A percentile compares a stretch with the other conserved stretches of the same genome.
phyloP scores from a whole-genome alignment of 2,888 invertebrate species.

The Melikaiella ostensackeni region DNA sequence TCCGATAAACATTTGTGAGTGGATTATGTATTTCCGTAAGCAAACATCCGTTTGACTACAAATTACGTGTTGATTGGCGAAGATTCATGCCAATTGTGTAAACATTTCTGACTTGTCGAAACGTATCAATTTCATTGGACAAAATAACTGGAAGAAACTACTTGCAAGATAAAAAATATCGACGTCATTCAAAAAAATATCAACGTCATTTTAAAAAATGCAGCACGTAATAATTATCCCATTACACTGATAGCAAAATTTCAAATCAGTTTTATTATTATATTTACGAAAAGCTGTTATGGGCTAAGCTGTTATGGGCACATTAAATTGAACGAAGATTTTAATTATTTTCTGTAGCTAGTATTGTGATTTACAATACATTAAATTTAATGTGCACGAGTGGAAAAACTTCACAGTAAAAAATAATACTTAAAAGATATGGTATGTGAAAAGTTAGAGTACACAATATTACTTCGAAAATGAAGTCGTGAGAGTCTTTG shows the following conservation, averaged over 20 bases:
- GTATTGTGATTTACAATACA: too few species aligned
- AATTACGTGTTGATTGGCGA: constrained; percentile 26
- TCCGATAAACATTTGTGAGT: constrained; percentile 31
- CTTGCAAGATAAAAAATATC: background rate
- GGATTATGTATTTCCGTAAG: constrained; percentile 25
- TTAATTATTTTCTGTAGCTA: too few species aligned
- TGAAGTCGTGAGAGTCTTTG: too few species aligned
- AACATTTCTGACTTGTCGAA: constrained; percentile 13
- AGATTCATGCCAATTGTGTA: constrained; percentile 14
- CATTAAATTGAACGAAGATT: too few species aligned
- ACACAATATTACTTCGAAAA: too few species aligned
- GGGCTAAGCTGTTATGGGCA: too few species aligned
- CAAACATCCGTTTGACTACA: background rate
- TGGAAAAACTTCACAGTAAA: too few species aligned
- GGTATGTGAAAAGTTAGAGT: too few species aligned
- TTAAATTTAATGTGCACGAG: too few species aligned
- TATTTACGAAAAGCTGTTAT: too few species aligned
- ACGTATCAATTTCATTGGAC: background rate
- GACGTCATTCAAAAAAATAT: background rate
- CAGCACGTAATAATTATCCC: background rate
- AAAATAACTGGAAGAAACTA: background rate
- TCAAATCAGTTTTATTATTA: too few species aligned
- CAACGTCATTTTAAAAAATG: background rate
- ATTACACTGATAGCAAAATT: background rate
- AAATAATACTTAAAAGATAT: too few species aligned